Base-by-base conservation (phyloP, 1,140 invertebrate genomes). In the Laupala kohalensis region DNA sequence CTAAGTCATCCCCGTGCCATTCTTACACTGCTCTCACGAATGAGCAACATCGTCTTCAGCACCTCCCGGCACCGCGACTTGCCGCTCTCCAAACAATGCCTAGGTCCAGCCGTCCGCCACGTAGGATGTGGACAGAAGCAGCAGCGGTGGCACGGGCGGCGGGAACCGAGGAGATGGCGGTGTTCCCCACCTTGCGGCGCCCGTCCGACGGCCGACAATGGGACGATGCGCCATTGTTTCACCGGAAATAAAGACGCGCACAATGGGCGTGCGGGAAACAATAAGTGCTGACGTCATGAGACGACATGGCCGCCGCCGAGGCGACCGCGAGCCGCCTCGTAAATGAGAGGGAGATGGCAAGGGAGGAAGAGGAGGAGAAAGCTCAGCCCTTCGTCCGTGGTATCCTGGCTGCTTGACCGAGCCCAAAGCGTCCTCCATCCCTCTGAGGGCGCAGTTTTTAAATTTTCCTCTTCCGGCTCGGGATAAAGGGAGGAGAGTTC, bases 251-350 rank as follows among this genome's bases (percentile, higher is more conserved):
- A 27, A 24, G 64, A 27, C 26, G 23, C 64, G 26, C 23, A 66
- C 64, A 66, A 66, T 66, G 26, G 26, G 64, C 26, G 64, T n/a
- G 64, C 64, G 23, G 64, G 26, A 66, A 66, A 66, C 64, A 66
- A 66, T 66, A 66, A 66, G 23, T 66, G 64, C 64, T 66, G 64
- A 66, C 64, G 64, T 66, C 64, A 27, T n/a, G 64, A 27, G 64
- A 66, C 26, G 2, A 66, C 26, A 53, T 53, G 37, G 37, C 37
- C 37, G 37, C 37, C 37, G 37, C 37, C 37, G 37, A 9, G 9
- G 37, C 19, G 6, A 53, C 37, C 37, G 37, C 19, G 6, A 53
- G 37, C 37, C 37, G 4, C 37, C 9, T 13, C 37, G 37, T 19
- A 53, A 53, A 53, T 53, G 37, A 53, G 37, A 53, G 37, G 30